Conservation (phyloP, 2,113 vertebrate species). For the Lonchura striata region DNA sequence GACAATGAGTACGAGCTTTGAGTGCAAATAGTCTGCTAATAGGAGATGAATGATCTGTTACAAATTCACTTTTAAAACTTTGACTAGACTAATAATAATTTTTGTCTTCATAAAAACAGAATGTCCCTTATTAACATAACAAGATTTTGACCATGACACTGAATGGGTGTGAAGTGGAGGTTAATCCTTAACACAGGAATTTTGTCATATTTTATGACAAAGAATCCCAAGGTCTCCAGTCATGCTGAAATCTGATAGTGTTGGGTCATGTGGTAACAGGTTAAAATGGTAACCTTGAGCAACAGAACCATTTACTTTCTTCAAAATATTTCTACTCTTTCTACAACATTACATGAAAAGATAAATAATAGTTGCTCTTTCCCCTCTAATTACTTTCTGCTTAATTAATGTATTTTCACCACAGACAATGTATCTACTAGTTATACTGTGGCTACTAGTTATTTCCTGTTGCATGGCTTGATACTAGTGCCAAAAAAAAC, state of each 20-base stretch:
- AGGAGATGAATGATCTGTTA: not conserved
- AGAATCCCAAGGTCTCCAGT: not conserved
- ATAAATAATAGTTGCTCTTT: not conserved
- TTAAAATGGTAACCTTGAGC: not conserved
- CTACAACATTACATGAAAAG: not conserved
- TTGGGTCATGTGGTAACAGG: not conserved
- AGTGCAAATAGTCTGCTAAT: not conserved
- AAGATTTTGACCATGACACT: not conserved
- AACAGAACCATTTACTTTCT: not conserved
- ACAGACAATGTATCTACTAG: not conserved
- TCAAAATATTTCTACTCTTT: not conserved
- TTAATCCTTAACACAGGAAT: not conserved
- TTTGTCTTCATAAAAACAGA: not conserved
- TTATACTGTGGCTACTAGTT: not conserved
- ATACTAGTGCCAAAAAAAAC: not conserved
- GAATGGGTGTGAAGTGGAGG: not conserved
- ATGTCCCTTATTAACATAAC: not conserved
- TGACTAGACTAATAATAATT: not conserved
- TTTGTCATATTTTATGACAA: not conserved
- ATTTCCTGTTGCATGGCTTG: not conserved
- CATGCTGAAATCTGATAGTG: not conserved
- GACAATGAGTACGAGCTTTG: not conserved
- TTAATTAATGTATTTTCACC: not conserved
- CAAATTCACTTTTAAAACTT: not conserved
- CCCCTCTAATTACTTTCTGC: not conserved